A percentile compares a stretch with the other conserved stretches of the same genome.
These are phyloP conservation scores for Amphibalanus amphitrite DNA, from an alignment of 1,140 invertebrate species.

Conservation along the genomic window DNA sequence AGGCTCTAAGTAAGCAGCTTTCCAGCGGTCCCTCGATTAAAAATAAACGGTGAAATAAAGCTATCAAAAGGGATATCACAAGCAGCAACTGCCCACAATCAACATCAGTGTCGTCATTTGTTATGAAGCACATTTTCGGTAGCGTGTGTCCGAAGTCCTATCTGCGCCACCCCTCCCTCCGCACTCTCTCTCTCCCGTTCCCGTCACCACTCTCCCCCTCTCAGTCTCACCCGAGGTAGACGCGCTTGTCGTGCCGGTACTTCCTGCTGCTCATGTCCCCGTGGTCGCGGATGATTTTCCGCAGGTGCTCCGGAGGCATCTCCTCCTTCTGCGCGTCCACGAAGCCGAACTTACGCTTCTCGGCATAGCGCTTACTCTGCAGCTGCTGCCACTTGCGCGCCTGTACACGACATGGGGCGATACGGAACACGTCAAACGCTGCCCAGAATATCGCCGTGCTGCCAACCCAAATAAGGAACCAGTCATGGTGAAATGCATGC, in stretches of 20 bases:
- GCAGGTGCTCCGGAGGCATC: slow-evolving; percentile 97
- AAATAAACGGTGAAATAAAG: too few species aligned
- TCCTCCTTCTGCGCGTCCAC: slow-evolving; percentile 98
- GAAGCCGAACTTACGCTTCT: slow-evolving; percentile 97
- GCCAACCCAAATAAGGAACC: neutral
- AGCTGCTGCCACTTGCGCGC: slow-evolving; percentile 97
- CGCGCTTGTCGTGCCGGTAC: slow-evolving; percentile 96
- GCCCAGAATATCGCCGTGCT: slow-evolving; percentile 14
- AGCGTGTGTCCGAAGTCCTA: too few species aligned
- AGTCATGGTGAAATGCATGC: neutral
- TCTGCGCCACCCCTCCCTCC: too few species aligned
- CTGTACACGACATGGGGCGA: slow-evolving; percentile 27
- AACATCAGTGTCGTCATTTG: too few species aligned
- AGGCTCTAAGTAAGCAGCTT: too few species aligned
- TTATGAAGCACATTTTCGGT: too few species aligned
- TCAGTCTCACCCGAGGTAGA: slow-evolving; percentile 61
- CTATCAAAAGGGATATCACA: too few species aligned
- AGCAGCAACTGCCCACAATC: too few species aligned
- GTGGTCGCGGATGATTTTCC: slow-evolving; percentile 98
- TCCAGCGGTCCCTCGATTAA: too few species aligned
- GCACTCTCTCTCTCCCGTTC: too few species aligned
- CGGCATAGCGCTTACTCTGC: slow-evolving; percentile 91
- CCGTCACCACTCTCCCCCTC: too few species aligned
- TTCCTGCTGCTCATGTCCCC: slow-evolving; percentile 99
- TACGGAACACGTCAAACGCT: slow-evolving; percentile 8